Evolutionary conservation across 1,140 invertebrate genomes (phyloP), one percentile per base, ranked within the genome.

Genomic region (Pinna nobilis): DNA sequence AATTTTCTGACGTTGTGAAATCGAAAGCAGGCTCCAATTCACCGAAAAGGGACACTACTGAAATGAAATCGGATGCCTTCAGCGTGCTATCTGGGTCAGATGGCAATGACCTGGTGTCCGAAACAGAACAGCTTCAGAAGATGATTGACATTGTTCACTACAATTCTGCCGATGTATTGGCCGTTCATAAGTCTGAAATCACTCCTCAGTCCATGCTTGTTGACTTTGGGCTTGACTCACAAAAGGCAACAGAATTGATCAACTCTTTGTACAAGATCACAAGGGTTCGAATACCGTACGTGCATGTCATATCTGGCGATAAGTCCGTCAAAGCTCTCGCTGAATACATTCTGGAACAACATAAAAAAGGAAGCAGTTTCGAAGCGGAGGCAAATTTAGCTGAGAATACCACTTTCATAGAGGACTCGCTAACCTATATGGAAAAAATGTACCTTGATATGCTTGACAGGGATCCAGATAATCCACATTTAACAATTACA

Each of bases 191-290:
- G 18, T 63, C 59, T 1, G 35, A 63, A 41, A 41, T 63, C 18
- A 15, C 33, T 37, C 18, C 28, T 41, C 28, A n/a, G 9, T 51
- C 66, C 18, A 32, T 25, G 7, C 20, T 70, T 3, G 7, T 44
- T 2, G 30, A 55, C 0, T 41, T 74, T 20, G 76, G 76, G 0
- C 37, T 77, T 9, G 76, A 77, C 35, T 77, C 76, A 9, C 68
- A 74, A 68, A 50, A 64, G 44, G 39, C 66, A 5, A 77, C 70
- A 25, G 63, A 72, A 35, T 55, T 77, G 25, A 39, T 63, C 4
- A 73, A 68, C 13, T 13, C 23, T 37, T 33, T 74, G 0, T 32
- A 51, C 33, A 41, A 59, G 15, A 3, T 32, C 9, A 61, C 57
- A 23, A 35, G 32, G 5, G 35, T 37, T 9, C 60, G 55, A 33